These are phyloP conservation scores for Malacoctenus gilli DNA, from an alignment of 2,797 vertebrate genomes.

Conservation along the genomic window DNA sequence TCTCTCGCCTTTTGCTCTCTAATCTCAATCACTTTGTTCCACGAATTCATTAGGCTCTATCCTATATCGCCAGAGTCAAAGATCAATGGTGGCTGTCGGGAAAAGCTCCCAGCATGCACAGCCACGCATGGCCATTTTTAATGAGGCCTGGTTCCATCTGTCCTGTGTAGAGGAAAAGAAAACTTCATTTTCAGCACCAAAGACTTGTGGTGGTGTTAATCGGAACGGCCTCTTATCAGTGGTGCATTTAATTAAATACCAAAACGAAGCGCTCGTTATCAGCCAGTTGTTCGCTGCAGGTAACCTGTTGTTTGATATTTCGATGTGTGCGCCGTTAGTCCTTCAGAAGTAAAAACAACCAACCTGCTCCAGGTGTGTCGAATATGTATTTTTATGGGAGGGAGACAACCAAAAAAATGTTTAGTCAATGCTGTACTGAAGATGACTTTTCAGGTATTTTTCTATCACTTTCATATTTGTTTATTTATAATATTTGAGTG, in stretches of 20 bases:
- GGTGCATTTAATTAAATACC: slow-evolving; percentile 31
- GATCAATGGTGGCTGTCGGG: slow-evolving; percentile 69
- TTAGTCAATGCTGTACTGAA: too few species aligned
- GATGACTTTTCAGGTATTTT: too few species aligned
- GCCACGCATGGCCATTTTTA: slow-evolving; percentile 63
- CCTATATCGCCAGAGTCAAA: slow-evolving; percentile 65
- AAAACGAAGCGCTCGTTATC: too few species aligned
- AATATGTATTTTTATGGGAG: slow-evolving; percentile 12
- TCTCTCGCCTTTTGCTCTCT: slow-evolving; percentile 51
- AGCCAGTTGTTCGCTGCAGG: slow-evolving; percentile 26
- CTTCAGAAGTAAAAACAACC: too few species aligned
- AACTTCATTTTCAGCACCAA: slow-evolving; percentile 28
- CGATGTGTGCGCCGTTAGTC: too few species aligned
- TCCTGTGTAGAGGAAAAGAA: slow-evolving; percentile 26
- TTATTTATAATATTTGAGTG: too few species aligned
- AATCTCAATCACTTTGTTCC: slow-evolving; percentile 73
- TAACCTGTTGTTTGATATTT: slow-evolving; percentile 18
- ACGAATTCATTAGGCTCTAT: slow-evolving; percentile 73
- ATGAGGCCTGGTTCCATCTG: slow-evolving; percentile 64
- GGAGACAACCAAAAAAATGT: too few species aligned
- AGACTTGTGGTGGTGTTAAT: slow-evolving; percentile 31
- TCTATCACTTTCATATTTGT: too few species aligned
- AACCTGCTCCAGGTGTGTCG: slow-evolving; percentile 27
- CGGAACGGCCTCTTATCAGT: slow-evolving; percentile 19
- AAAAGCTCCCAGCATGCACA: slow-evolving; percentile 67